These are phyloP conservation scores for Lepus europaeus DNA, from an alignment of 2,113 vertebrate species.

Conservation along the genomic window DNA sequence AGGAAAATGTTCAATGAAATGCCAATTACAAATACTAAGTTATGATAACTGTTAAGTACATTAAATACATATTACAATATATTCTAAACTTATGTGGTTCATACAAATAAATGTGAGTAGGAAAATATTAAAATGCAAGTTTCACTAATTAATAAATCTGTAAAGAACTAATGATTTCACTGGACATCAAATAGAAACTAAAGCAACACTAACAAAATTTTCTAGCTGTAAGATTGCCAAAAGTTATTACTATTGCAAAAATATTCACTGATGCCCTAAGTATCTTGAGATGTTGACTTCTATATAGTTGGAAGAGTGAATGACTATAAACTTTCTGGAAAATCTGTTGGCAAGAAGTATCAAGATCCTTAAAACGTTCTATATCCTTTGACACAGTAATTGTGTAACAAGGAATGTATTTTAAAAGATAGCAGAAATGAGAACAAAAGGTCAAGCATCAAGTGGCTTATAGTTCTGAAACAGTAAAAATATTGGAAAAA, in stretches of 20 bases:
- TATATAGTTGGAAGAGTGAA: neutral
- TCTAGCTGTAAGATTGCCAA: neutral
- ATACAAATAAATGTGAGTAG: neutral
- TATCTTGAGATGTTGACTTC: neutral
- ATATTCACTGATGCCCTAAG: neutral
- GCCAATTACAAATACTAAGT: neutral
- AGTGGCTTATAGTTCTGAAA: neutral
- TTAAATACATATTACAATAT: neutral
- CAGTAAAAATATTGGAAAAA: neutral
- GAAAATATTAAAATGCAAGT: neutral
- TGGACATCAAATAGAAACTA: slow-evolving; percentile 9
- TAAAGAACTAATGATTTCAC: neutral
- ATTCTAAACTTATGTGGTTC: slow-evolving; percentile 10
- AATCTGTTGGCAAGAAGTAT: neutral
- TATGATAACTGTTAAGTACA: neutral
- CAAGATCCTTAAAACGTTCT: slow-evolving; percentile 15
- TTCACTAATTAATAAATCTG: neutral
- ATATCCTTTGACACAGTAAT: neutral
- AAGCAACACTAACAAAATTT: slow-evolving; percentile 27
- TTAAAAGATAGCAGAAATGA: slow-evolving; percentile 30
- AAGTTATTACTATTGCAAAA: neutral
- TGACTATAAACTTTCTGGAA: neutral
- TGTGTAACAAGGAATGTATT: neutral
- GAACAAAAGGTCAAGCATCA: neutral
- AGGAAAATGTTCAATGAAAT: slow-evolving; percentile 42